These are phyloP conservation scores for Biston betularia DNA, from an alignment of 2,888 invertebrate species.

Conservation along the genomic window DNA sequence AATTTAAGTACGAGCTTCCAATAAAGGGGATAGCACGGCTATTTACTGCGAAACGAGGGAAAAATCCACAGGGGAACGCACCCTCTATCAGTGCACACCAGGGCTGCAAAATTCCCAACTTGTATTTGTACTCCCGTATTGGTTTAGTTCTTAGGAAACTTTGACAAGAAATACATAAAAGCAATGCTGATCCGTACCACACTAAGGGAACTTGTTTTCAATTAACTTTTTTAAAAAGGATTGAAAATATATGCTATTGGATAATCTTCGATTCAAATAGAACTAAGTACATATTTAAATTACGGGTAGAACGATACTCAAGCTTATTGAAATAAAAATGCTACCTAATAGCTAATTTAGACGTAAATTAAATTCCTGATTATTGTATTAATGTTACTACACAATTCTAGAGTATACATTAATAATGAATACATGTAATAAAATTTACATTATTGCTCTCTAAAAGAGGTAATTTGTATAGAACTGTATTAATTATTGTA, in stretches of 20 bases:
- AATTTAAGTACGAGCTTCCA: constrained; percentile 38
- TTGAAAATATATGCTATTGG: not conserved
- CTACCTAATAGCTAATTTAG: too few relatives aligned
- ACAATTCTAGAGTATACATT: too few relatives aligned
- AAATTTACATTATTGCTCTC: too few relatives aligned
- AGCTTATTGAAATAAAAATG: too few relatives aligned
- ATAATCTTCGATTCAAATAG: not conserved
- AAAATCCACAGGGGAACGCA: constrained; percentile 46
- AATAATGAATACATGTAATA: too few relatives aligned
- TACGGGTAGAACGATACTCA: too few relatives aligned
- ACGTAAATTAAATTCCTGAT: too few relatives aligned
- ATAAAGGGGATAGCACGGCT: constrained; percentile 41
- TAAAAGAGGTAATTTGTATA: too few relatives aligned
- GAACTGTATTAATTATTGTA: too few relatives aligned
- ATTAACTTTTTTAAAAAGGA: not conserved
- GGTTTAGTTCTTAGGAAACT: constrained; percentile 61
- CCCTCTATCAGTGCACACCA: constrained; percentile 44
- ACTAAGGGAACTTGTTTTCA: not conserved
- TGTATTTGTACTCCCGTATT: constrained; percentile 74
- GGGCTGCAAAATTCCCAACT: constrained; percentile 49
- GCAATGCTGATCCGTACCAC: not conserved
- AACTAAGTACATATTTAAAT: not conserved
- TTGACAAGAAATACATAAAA: constrained; percentile 18
- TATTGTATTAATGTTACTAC: too few relatives aligned
- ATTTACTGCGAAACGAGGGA: constrained; percentile 51